Base-by-base conservation (phyloP, 2,113 vertebrate genomes). In the Daboia siamensis region DNA sequence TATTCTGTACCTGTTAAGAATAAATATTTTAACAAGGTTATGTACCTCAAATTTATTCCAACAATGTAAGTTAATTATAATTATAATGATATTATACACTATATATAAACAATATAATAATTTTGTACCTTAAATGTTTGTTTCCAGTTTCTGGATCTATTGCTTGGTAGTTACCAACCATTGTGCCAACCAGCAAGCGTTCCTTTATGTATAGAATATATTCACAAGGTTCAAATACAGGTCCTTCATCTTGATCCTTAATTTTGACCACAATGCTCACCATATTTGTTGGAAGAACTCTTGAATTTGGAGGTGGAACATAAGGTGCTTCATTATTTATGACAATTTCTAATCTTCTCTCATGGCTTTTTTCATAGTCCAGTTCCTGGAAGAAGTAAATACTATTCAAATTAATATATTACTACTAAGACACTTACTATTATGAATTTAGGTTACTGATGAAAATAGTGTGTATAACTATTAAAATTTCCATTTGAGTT, bases 141-240 rank as follows among this genome's bases (percentile, higher is more conserved):
- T 95, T 98, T 80, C 96, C 97, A 46, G 97, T 98, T 95, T 99
- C 98, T 0, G 98, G 98, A 91, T 99, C 98, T 6, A 91, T 0
- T 2, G 99, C 99, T 90, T 94, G 57, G 1, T 98, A 98, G 21
- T 88, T 97, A 61, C 97, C 97, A 57, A 99, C 97, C 44, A 91
- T 0, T 0, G 97, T 97, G 61, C 98, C 98, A 2, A 96, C 85
- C 0, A 97, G 92, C 7, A 96, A 94, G 1, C 98, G 98, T 88
- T 99, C 99, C 85, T 97, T 97, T 91, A 98, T 97, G 0, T 46
- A 94, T 23, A 98, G 54, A 74, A 93, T 84, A 64, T 98, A 69
- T 0, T 95, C 95, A 1, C 96, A 97, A 0, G 98, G 97, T 0
- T 95, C 94, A 88, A 99, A 99, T 92, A 98, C 97, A 0, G 99